phyloP scores from a whole-genome alignment of 2,113 vertebrate species.

The Zosterops hypoxanthus region DNA sequence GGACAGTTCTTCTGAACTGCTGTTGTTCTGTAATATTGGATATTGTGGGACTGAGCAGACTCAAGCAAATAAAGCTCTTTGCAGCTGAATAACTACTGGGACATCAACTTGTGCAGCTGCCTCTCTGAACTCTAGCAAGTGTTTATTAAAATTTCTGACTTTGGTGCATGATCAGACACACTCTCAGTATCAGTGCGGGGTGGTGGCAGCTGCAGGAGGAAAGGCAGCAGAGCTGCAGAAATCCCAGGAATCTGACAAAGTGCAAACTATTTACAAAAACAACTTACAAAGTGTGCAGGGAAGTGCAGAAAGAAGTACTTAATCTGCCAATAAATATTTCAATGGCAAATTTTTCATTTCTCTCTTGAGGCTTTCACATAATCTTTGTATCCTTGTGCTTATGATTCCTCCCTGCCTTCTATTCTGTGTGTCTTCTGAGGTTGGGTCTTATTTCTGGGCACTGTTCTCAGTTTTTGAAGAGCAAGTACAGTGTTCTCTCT shows the following conservation, averaged over 20 bases:
- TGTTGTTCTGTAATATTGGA: not conserved
- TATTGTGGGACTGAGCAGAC: not conserved
- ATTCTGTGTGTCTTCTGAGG: fast-evolving
- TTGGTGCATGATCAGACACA: not conserved
- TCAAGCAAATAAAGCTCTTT: not conserved
- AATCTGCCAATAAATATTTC: not conserved
- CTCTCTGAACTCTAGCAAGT: not conserved
- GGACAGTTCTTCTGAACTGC: not conserved
- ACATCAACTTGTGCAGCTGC: not conserved
- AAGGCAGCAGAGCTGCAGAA: not conserved
- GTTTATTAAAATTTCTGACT: not conserved
- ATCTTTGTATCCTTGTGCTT: not conserved
- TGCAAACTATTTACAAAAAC: not conserved
- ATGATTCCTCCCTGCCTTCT: not conserved
- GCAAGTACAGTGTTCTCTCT: not conserved
- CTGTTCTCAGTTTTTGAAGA: not conserved
- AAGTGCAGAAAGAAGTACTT: not conserved
- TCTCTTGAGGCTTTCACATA: not conserved
- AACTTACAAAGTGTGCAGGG: not conserved
- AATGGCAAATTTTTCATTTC: not conserved
- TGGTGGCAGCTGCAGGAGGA: not conserved
- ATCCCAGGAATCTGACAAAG: not conserved
- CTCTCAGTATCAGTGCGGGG: not conserved
- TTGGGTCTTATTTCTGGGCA: not conserved
- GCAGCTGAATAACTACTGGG: not conserved